Evolutionary conservation across 2,797 vertebrate genomes (phyloP), one percentile per base, ranked within the genome.

Genomic region (Stomatorhinus walkeri): DNA sequence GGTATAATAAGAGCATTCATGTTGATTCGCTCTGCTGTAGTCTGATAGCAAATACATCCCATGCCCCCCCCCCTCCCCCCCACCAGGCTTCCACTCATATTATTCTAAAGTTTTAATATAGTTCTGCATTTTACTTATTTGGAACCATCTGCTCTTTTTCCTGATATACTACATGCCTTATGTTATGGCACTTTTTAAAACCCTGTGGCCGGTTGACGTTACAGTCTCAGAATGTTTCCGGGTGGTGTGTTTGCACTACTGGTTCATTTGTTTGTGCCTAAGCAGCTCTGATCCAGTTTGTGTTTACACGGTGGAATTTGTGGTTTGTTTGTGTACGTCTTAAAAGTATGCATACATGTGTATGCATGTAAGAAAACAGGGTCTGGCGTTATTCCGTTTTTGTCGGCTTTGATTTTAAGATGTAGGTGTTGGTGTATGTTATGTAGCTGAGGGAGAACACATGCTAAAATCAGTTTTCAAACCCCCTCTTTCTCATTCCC

Each of bases 1-100:
- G 32, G 64, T 22, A 91, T 89, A 91, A 90, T 90, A 84, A 56
- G 88, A 32, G 83, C 88, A 88, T 91, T 91, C 89, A 90, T 90
- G 64, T 49, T 64, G 51, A 72, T 88, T 89, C 46, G 81, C 87
- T 52, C 61, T 46, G 83, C 90, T 72, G 85, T 89, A 88, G 43
- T 79, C 88, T 28, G 88, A 56, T 52, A 59, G 54, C 79, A 56
- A 88, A 90, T 85, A 32, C 28, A 56, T 89, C 40, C 88, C n/a
- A 76, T 9, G 49, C 40, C 79, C 49, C 12, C 24, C 12, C 49
- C 51, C 32, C 3, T 89, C 40, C 88, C 4, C 5, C 87, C 49
- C 36, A 0, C 22, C 40, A 43, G 24, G n/a, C 43, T 61, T 51
- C 83, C n/a, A 59, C 83, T 46, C 84, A 32, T 83, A 87, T 81